phyloP scores from a whole-genome alignment of 1,140 invertebrate species.

The Drosophila auraria region DNA sequence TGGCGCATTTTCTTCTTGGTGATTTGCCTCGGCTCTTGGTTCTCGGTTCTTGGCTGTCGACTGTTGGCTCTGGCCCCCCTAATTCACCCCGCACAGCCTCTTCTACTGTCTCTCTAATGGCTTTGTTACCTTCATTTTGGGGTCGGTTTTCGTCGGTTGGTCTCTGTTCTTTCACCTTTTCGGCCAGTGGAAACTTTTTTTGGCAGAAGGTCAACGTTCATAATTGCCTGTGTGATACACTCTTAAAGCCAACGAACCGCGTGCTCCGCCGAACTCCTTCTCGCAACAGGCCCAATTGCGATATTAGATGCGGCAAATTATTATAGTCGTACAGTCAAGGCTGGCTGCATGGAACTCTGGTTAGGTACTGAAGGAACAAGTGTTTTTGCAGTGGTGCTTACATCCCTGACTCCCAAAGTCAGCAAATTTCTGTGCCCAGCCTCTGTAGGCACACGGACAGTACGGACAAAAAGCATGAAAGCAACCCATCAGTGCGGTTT shows the following conservation, averaged over 20 bases:
- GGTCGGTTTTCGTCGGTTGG: conserved; percentile 21
- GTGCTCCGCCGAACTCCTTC: conserved; percentile 18
- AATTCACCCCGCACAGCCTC: background rate
- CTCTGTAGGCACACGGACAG: no score
- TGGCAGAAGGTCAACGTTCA: conserved; percentile 76
- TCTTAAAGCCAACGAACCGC: conserved; percentile 53
- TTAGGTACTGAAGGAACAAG: background rate
- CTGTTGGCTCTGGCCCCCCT: background rate
- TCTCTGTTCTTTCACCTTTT: conserved; percentile 44
- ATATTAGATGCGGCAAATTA: conserved; percentile 61
- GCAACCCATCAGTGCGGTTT: no score
- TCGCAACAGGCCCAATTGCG: conserved; percentile 6
- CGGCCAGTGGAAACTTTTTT: conserved; percentile 61
- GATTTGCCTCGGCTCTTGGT: conserved; percentile 28
- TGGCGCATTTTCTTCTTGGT: conserved; percentile 36
- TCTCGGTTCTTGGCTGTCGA: conserved; percentile 27
- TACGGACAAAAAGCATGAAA: no score
- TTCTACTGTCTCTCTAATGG: conserved; percentile 24
- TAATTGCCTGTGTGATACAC: conserved; percentile 57
- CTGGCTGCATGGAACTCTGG: background rate
- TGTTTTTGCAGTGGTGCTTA: no score
- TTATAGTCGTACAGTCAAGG: conserved; percentile 14
- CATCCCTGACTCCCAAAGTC: no score
- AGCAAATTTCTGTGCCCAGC: no score
- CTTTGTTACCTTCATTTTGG: conserved; percentile 43